phyloP scores from a whole-genome alignment of 2,113 vertebrate genomes.

The Paralichthys olivaceus region DNA sequence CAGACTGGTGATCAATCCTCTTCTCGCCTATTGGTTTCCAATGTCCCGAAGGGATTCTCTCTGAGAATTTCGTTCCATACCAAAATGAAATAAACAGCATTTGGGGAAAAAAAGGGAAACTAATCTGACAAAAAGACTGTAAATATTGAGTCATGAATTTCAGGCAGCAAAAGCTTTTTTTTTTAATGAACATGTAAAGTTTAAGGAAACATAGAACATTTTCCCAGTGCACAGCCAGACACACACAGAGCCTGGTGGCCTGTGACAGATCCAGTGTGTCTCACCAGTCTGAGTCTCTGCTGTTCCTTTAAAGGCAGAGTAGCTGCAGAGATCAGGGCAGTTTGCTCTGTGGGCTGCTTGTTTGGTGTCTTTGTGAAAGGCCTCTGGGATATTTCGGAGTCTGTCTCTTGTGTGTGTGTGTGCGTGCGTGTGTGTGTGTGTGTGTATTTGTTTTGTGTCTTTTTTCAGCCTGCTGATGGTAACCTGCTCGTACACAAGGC shows the following conservation, averaged over 20 bases:
- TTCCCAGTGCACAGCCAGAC: too few species aligned
- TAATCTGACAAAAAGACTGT: too few species aligned
- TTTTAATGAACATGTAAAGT: too few species aligned
- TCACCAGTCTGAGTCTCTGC: conserved; percentile 17
- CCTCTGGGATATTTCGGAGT: conserved; percentile 36
- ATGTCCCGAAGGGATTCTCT: too few species aligned
- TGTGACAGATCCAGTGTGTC: conserved; percentile 7
- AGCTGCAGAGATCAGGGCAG: conserved; percentile 29
- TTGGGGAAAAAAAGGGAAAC: too few species aligned
- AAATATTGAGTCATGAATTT: too few species aligned
- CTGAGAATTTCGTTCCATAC: too few species aligned
- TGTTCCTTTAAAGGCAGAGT: conserved; percentile 1
- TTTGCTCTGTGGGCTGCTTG: conserved; percentile 38
- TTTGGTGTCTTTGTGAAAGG: conserved; percentile 42
- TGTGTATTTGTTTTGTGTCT: conserved; percentile 7
- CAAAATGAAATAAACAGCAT: too few species aligned
- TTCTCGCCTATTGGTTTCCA: too few species aligned
- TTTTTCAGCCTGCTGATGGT: conserved; percentile 7
- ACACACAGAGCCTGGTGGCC: not conserved
- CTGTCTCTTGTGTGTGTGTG: conserved; percentile 7
- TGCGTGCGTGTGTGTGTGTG: conserved; percentile 5
- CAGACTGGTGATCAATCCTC: too few species aligned
- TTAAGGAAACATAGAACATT: too few species aligned
- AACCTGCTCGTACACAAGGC: conserved; percentile 31
- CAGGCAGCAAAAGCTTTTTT: too few species aligned